These are phyloP conservation scores for Drosophila asahinai DNA, from an alignment of 1,140 invertebrate species.

Conservation along the genomic window DNA sequence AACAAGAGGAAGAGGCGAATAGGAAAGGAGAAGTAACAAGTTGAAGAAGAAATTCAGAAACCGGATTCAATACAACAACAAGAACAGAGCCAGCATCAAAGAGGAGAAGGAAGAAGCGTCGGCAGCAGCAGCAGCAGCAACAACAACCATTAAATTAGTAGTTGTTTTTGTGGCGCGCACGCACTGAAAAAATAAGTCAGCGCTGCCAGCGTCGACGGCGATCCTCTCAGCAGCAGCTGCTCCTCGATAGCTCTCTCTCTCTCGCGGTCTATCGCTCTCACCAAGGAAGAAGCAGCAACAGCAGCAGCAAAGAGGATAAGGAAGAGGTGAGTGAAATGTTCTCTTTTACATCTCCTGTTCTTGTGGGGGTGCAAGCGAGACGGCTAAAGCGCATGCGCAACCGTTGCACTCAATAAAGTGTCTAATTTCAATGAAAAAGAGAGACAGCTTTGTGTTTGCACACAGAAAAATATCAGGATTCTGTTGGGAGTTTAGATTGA, in stretches of 20 bases:
- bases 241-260: constrained; percentile 9
- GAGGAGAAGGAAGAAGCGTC: constrained; percentile 10
- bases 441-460: neutral
- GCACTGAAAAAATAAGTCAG: constrained; percentile 29
- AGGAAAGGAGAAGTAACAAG: constrained; percentile 63
- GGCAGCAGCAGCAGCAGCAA: constrained; percentile 28
- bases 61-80: constrained; percentile 66
- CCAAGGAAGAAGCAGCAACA: neutral
- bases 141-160: constrained; percentile 24
- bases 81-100: constrained; percentile 38
- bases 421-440: neutral
- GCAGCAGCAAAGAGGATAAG: constrained; percentile 1
- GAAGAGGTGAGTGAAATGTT: constrained; percentile 23
- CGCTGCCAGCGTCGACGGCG: constrained; percentile 21
- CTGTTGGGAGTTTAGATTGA: neutral
- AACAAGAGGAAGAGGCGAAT: constrained; percentile 13
- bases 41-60: constrained; percentile 76
- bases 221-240: constrained; percentile 51
- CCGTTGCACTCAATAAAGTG: neutral
- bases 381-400: constrained; percentile 11
- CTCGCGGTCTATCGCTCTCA: neutral
- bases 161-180: constrained; percentile 39
- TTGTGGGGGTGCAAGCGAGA: constrained; percentile 2
- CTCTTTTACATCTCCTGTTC: neutral
- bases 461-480: neutral